Evolutionary conservation across 2,888 invertebrate genomes (phyloP).

Genomic region (Phymatocera aterrima): DNA sequence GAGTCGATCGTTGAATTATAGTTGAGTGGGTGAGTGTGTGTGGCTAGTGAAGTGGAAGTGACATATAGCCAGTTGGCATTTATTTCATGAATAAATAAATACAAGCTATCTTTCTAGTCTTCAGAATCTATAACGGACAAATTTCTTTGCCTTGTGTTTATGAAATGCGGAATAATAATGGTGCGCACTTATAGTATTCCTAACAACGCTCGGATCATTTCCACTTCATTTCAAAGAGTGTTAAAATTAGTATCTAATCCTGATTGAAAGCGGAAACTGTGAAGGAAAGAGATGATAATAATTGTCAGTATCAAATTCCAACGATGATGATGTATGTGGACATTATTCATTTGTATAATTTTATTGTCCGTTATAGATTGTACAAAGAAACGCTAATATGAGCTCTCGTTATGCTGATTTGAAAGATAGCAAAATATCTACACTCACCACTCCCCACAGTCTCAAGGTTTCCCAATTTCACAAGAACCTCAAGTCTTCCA

Average conservation of each 20-base stretch:
- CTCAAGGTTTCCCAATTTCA: conserved; percentile 97
- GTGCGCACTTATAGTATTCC: neutral
- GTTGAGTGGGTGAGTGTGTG: conserved; percentile 53
- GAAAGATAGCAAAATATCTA: conserved; percentile 94
- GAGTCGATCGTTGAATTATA: conserved; percentile 22
- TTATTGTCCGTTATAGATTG: conserved; percentile 76
- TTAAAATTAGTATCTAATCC: neutral
- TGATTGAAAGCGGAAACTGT: neutral
- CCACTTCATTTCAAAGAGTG: conserved; percentile 67
- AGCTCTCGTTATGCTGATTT: conserved; percentile 89
- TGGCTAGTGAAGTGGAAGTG: conserved; percentile 71
- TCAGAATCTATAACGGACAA: conserved; percentile 72
- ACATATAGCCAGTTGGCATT: conserved; percentile 56
- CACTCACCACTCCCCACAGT: conserved; percentile 90
- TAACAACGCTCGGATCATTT: conserved; percentile 66
- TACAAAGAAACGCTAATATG: conserved; percentile 80
- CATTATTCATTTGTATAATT: conserved; percentile 45
- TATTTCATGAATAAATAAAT: conserved; percentile 45
- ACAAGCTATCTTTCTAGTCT: conserved; percentile 62
- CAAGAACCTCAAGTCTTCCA: conserved; percentile 92
- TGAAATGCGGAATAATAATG: conserved; percentile 21
- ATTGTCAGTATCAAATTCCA: conserved; percentile 1
- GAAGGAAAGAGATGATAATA: neutral
- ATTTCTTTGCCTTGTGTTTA: conserved; percentile 49
- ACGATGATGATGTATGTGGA: conserved; percentile 37